phyloP scores from a whole-genome alignment of 2,113 vertebrate genomes.

The Morone chrysops region DNA sequence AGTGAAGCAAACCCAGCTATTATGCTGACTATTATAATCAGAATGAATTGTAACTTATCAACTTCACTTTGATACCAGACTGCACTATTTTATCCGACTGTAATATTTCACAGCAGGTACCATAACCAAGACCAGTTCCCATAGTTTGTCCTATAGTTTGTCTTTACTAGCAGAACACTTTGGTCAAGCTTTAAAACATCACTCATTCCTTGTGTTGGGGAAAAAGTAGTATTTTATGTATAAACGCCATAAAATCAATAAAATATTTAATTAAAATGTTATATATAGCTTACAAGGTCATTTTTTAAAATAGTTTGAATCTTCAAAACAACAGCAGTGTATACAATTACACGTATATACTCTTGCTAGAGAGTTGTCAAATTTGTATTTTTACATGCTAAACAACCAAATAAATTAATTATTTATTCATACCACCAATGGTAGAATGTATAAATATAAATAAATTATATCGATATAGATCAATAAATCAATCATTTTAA shows the following conservation, averaged over 20 bases:
- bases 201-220: neutral
- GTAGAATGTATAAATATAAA: neutral
- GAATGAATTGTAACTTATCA: constrained; percentile 7
- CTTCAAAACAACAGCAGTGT: neutral
- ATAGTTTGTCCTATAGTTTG: neutral
- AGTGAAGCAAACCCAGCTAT: constrained; percentile 1
- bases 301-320: neutral
- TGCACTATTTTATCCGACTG: neutral
- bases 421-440: neutral
- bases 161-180: neutral
- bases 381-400: neutral
- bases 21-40: neutral
- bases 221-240: neutral
- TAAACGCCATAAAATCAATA: neutral
- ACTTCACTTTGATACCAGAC: neutral
- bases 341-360: neutral
- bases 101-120: neutral
- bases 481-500: neutral
- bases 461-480: neutral
- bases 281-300: neutral
- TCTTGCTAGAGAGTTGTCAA: neutral
- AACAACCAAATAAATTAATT: neutral
- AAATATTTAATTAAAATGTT: neutral
- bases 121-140: neutral
- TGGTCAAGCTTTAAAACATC: neutral